Evolutionary conservation across 2,797 vertebrate species (phyloP), one percentile per base, ranked within the genome.

Genomic region (Acanthornis magna): DNA sequence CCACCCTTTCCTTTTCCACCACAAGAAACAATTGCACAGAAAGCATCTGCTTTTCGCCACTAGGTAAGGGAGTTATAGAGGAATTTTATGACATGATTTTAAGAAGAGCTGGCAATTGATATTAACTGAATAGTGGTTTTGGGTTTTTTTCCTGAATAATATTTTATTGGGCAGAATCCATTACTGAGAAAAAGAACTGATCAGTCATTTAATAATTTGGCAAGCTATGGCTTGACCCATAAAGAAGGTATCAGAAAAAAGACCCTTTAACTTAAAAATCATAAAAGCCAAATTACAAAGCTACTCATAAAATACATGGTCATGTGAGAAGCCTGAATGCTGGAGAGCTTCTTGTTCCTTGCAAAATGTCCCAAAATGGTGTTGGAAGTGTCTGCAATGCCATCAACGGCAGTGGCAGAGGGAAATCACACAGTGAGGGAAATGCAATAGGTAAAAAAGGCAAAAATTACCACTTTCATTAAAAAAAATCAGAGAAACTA

Each of bases 151-250:
- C 32, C 16, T 3, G 12, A 94, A 76, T 60, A 92, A 67, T 71
- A 85, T 78, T 90, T 78, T 82, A 82, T 55, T 67, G 54, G 63
- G 17, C 17, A 78, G 86, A 91, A 88, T 34, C 63, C 6, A 34
- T 55, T 77, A 63, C 42, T 48, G 58, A 85, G 45, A 79, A 91
- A 91, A 92, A 13, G 54, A 82, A 72, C 29, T 67, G 63, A 90
- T 82, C 50, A 51, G 55, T 76, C 68, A 40, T 68, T 88, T 75
- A 79, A 63, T 65, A 88, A 72, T 85, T 58, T 88, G 79, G 86
- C 62, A 90, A 91, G 79, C 38, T 85, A 26, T 22, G 72, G 51
- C 42, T 54, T 71, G 51, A 63, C 32, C 90, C 54, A 48, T 95
- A 88, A 63, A 88, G 76, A 85, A 66, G 26, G 51, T 21, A 65